Percentiles rank a stretch among this genome's conserved stretches.
Conservation (phyloP, 2,797 vertebrate genomes). For the Dryobates pubescens region DNA sequence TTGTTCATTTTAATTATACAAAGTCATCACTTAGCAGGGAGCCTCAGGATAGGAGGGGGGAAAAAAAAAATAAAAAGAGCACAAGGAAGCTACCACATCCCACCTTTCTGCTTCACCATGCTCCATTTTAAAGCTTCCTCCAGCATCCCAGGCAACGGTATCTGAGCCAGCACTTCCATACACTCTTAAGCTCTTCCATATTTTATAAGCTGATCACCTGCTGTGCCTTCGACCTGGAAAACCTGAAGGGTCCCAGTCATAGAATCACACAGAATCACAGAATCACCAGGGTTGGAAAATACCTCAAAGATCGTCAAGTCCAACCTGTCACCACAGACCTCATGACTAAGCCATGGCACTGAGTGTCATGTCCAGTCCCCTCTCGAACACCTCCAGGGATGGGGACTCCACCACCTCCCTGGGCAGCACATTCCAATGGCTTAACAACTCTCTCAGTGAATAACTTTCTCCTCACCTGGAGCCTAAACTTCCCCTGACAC, state of each 20-base stretch:
- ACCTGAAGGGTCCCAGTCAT: background rate
- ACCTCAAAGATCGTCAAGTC: too few species aligned
- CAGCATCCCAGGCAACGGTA: constrained; percentile 28
- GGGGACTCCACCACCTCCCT: too few species aligned
- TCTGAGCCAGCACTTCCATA: background rate
- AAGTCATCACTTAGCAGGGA: constrained; percentile 73
- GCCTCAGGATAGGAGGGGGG: constrained; percentile 36
- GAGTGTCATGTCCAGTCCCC: too few species aligned
- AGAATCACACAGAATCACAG: too few species aligned
- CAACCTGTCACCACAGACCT: too few species aligned
- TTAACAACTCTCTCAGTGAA: too few species aligned
- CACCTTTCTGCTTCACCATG: constrained; percentile 35
- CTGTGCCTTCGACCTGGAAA: background rate
- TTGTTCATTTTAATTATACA: constrained; percentile 78
- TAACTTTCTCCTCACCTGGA: too few species aligned
- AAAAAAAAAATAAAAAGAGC: background rate
- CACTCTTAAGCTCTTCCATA: background rate
- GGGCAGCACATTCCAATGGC: too few species aligned
- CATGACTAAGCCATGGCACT: too few species aligned
- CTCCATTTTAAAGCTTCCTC: constrained; percentile 45
- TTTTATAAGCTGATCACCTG: background rate
- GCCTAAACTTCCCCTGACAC: too few species aligned
- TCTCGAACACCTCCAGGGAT: too few species aligned
- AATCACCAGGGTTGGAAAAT: too few species aligned
- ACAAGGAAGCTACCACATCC: constrained; percentile 22